phyloP scores from a whole-genome alignment of 2,113 vertebrate genomes.

The Brachyhypopomus occidentalis region DNA sequence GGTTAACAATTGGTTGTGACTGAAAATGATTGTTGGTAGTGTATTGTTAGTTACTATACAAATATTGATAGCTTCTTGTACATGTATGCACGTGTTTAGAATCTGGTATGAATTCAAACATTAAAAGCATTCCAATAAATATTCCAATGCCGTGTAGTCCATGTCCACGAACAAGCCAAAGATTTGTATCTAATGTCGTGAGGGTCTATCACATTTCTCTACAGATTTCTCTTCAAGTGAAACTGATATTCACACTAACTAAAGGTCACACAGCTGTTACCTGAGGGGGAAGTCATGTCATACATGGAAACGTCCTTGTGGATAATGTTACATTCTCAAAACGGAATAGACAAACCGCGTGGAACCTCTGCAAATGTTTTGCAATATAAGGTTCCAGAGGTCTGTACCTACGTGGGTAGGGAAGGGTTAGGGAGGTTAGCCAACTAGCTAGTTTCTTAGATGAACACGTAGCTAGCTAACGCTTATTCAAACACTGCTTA shows the following conservation, averaged over 20 bases:
- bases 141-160: background rate
- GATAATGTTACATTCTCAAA: constrained; percentile 18
- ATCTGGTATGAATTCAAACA: background rate
- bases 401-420: background rate
- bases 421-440: background rate
- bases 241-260: background rate
- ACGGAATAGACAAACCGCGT: background rate
- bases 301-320: background rate
- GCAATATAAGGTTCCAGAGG: constrained; percentile 21
- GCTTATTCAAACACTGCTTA: no score
- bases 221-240: background rate
- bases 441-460: background rate
- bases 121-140: background rate
- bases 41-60: no score
- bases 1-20: no score
- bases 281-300: background rate
- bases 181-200: background rate
- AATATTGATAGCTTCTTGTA: no score
- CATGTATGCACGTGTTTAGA: no score
- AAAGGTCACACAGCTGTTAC: background rate
- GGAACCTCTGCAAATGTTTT: background rate
- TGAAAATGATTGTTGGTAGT: no score
- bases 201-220: background rate
- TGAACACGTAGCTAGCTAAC: background rate
- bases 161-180: background rate